Evolutionary conservation across 2,888 invertebrate species (phyloP).

Genomic region (Drosophila imparisetae): DNA sequence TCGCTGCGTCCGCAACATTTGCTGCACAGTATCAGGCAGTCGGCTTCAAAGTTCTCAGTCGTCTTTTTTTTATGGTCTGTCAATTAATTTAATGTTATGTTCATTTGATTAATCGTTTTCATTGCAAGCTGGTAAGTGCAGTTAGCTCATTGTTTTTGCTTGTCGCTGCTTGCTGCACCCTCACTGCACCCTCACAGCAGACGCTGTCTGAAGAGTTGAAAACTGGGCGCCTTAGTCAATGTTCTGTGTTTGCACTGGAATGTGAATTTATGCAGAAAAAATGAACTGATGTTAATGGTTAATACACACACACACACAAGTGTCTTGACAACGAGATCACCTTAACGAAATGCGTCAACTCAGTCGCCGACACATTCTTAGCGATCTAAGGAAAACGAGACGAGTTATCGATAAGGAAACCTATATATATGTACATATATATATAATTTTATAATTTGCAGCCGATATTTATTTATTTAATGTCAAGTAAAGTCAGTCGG

Average conservation of each 20-base stretch:
- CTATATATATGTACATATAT: not conserved
- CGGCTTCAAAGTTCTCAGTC: not conserved
- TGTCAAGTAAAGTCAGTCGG: too few species aligned
- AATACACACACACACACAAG: conserved; percentile 1
- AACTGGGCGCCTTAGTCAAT: conserved; percentile 23
- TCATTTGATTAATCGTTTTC: conserved; percentile 38
- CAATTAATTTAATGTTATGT: conserved; percentile 44
- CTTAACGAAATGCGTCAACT: not conserved
- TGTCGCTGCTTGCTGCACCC: conserved; percentile 32
- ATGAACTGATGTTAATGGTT: conserved; percentile 27
- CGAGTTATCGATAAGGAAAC: not conserved
- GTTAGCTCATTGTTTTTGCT: conserved; percentile 9
- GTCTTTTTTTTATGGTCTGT: conserved; percentile 12
- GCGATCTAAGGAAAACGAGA: not conserved
- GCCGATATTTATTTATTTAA: too few species aligned
- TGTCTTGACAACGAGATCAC: not conserved
- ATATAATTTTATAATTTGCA: not conserved
- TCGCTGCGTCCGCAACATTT: not conserved
- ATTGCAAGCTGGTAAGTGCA: conserved; percentile 8
- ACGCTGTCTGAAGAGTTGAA: conserved; percentile 7
- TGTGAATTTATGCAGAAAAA: conserved; percentile 62
- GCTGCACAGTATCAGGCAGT: not conserved
- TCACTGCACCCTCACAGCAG: conserved; percentile 13
- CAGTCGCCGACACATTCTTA: not conserved
- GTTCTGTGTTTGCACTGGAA: conserved; percentile 26